These are phyloP conservation scores for Drosophila hydei DNA, from an alignment of 1,140 invertebrate genomes.

Conservation along the genomic window DNA sequence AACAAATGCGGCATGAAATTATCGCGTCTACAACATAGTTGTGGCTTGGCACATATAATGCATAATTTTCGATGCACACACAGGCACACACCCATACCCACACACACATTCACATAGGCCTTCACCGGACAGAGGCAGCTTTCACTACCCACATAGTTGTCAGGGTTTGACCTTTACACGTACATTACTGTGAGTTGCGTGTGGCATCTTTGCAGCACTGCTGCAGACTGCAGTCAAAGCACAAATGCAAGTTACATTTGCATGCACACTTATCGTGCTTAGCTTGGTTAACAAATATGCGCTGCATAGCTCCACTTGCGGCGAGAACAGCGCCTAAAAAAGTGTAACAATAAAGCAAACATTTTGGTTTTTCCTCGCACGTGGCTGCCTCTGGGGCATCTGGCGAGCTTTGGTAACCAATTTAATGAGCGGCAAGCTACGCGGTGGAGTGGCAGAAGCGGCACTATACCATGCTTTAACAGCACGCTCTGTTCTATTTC, in stretches of 20 bases:
- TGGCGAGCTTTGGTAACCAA: slow-evolving; percentile 60
- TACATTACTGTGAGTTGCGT: slow-evolving; percentile 1
- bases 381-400: slow-evolving; percentile 60
- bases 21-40: slow-evolving; percentile 19
- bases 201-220: slow-evolving; percentile 14
- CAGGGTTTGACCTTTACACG: slow-evolving; percentile 25
- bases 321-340: slow-evolving; percentile 7
- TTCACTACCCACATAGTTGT: slow-evolving; percentile 13
- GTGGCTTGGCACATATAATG: slow-evolving; percentile 1
- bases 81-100: slow-evolving; percentile 17
- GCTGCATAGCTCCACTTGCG: slow-evolving; percentile 1
- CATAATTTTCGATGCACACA: slow-evolving; percentile 3
- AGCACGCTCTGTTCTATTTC: slow-evolving; percentile 65
- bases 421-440: slow-evolving; percentile 23
- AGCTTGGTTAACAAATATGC: slow-evolving; percentile 28
- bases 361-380: slow-evolving; percentile 61
- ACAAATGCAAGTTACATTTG: slow-evolving; percentile 40
- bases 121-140: slow-evolving; percentile 6
- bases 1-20: slow-evolving; percentile 21
- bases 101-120: background rate
- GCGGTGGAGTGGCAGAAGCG: background rate
- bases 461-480: slow-evolving; percentile 26
- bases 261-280: background rate
- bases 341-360: slow-evolving; percentile 39
- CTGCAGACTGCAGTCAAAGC: slow-evolving; percentile 16